Evolutionary conservation across 2,113 vertebrate species (phyloP).

Genomic region (Protobothrops flavoviridis): DNA sequence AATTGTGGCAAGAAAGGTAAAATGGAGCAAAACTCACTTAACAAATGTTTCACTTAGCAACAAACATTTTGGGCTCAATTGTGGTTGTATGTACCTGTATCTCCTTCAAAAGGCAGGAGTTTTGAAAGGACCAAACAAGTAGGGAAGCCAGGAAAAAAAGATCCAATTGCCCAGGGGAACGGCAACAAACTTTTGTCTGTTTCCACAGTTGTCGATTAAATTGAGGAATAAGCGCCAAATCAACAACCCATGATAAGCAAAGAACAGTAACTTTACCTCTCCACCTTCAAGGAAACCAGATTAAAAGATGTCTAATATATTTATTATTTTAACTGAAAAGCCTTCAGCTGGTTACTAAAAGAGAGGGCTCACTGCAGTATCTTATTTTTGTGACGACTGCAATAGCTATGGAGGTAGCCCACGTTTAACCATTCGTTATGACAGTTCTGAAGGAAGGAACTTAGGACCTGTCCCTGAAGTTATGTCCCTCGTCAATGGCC

Average conservation of each 20-base stretch:
- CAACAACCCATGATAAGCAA: not conserved
- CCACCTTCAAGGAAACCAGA: too few species aligned
- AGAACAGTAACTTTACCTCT: not conserved
- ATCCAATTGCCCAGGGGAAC: not conserved
- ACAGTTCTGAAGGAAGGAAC: too few species aligned
- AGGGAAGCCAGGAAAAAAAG: not conserved
- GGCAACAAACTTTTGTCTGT: not conserved
- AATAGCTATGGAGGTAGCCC: not conserved
- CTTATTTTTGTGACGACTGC: not conserved
- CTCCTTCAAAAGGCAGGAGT: not conserved
- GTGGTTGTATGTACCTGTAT: too few species aligned
- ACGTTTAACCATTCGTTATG: too few species aligned
- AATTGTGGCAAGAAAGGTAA: too few species aligned
- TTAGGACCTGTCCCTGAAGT: too few species aligned
- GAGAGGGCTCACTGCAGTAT: not conserved
- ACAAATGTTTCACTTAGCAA: too few species aligned
- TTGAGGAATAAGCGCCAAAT: not conserved
- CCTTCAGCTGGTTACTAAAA: not conserved
- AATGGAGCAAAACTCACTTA: too few species aligned
- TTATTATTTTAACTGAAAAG: not conserved
- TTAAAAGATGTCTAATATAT: not conserved
- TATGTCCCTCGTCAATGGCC: too few species aligned
- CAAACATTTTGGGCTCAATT: too few species aligned
- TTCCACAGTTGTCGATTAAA: not conserved
- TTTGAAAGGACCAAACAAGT: not conserved